Conservation (phyloP, 2,113 vertebrate genomes). For the Anolis carolinensis region DNA sequence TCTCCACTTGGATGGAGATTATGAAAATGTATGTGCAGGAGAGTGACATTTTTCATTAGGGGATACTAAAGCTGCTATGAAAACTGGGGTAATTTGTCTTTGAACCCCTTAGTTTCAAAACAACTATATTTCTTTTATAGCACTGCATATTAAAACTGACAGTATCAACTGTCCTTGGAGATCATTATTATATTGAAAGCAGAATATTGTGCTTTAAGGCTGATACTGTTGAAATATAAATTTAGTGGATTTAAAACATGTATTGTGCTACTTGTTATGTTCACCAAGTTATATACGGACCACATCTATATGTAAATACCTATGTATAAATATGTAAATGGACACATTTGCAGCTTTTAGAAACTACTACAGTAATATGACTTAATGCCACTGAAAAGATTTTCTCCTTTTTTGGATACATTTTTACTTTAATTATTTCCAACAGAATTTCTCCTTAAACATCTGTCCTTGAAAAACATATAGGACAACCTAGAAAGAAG, state of each 20-base stretch:
- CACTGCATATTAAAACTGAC: slow-evolving; percentile 52
- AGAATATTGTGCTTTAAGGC: slow-evolving; percentile 46
- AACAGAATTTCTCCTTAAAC: background rate
- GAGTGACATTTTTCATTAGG: background rate
- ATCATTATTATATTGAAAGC: slow-evolving; percentile 37
- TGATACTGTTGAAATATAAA: slow-evolving; percentile 36
- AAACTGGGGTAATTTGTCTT: slow-evolving; percentile 55
- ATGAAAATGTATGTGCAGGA: background rate
- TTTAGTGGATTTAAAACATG: slow-evolving; percentile 34
- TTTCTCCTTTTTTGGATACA: slow-evolving; percentile 23
- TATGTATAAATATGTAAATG: slow-evolving; percentile 3
- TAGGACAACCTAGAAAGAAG: background rate
- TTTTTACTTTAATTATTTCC: slow-evolving; percentile 15
- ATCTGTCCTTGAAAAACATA: background rate
- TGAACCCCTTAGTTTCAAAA: slow-evolving; percentile 46
- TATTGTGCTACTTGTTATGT: slow-evolving; percentile 31
- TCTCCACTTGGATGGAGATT: background rate
- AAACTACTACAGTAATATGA: slow-evolving; percentile 34
- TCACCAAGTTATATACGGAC: slow-evolving; percentile 36
- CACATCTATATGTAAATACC: background rate
- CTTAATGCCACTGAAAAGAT: slow-evolving; percentile 1
- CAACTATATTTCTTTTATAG: slow-evolving; percentile 34
- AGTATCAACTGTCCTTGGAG: slow-evolving; percentile 6
- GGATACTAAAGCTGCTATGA: slow-evolving; percentile 40
- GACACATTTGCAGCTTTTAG: background rate